These are phyloP conservation scores for Calephelis nemesis DNA, from an alignment of 1,140 invertebrate genomes.

Conservation along the genomic window DNA sequence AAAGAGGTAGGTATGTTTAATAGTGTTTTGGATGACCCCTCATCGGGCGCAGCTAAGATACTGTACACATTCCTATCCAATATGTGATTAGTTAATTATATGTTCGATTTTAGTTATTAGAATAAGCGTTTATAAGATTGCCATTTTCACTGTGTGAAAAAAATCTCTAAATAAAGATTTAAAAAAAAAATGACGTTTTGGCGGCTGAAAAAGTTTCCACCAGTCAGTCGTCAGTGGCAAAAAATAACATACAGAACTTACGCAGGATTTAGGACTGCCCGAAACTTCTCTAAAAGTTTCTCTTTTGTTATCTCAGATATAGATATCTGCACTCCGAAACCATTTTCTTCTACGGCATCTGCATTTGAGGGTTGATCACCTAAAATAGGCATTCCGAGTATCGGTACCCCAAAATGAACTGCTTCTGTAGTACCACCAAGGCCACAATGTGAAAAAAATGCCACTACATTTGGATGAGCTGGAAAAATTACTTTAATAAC, in stretches of 20 bases:
- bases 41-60: too few species aligned
- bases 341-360: conserved; percentile 79
- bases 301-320: conserved; percentile 81
- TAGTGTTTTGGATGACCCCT: too few species aligned
- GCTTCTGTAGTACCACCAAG: conserved; percentile 87
- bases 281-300: conserved; percentile 75
- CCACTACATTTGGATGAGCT: conserved; percentile 85
- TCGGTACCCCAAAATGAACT: conserved; percentile 85
- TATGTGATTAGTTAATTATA: too few species aligned
- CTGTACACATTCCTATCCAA: too few species aligned
- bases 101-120: too few species aligned
- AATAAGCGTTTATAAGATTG: too few species aligned
- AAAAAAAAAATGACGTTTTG: too few species aligned
- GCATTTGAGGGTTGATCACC: conserved; percentile 85
- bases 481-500: conserved; percentile 17
- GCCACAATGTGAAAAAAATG: conserved; percentile 88
- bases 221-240: too few species aligned
- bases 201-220: too few species aligned
- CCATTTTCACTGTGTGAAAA: too few species aligned
- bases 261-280: conserved; percentile 79
- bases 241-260: conserved; percentile 56
- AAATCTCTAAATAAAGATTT: too few species aligned
- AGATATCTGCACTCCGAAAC: conserved; percentile 81
- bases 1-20: too few species aligned
- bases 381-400: conserved; percentile 87